A percentile compares a stretch with the other conserved stretches of the same genome.
Evolutionary conservation across 2,113 vertebrate genomes (phyloP).

Genomic region (Plestiodon gilberti): DNA sequence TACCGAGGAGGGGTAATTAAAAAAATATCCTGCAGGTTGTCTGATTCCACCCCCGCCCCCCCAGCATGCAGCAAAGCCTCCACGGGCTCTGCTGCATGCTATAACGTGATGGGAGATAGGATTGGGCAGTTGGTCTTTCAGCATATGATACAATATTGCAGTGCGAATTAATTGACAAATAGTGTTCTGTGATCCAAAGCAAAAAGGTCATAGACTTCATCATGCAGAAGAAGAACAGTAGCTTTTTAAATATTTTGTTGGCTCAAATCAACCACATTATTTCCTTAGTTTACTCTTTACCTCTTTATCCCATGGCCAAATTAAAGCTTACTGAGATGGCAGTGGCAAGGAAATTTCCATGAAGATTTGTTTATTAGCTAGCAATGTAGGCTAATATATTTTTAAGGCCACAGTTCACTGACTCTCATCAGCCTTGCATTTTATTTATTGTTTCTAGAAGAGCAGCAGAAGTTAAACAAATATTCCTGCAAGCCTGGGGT

Average conservation of each 20-base stretch:
- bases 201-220: constrained; percentile 1
- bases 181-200: neutral
- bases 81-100: too few relatives aligned
- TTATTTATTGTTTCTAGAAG: neutral
- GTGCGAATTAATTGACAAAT: neutral
- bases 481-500: rapidly evolving
- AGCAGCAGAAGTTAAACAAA: neutral
- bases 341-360: neutral
- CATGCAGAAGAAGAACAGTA: constrained; percentile 1
- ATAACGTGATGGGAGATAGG: too few relatives aligned
- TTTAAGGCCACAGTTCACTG: rapidly evolving
- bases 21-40: too few relatives aligned
- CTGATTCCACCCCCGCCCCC: too few relatives aligned
- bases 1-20: too few relatives aligned
- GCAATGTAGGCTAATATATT: neutral
- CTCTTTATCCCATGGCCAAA: neutral
- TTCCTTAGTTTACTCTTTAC: neutral
- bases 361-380: neutral
- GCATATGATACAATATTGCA: neutral
- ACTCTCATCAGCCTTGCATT: neutral
- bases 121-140: neutral
- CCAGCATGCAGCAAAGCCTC: too few relatives aligned
- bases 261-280: neutral
- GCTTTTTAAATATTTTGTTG: neutral
- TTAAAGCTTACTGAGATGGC: neutral